phyloP scores from a whole-genome alignment of 64 coral and sea anemone species.

The Actinia tenebrosa region DNA sequence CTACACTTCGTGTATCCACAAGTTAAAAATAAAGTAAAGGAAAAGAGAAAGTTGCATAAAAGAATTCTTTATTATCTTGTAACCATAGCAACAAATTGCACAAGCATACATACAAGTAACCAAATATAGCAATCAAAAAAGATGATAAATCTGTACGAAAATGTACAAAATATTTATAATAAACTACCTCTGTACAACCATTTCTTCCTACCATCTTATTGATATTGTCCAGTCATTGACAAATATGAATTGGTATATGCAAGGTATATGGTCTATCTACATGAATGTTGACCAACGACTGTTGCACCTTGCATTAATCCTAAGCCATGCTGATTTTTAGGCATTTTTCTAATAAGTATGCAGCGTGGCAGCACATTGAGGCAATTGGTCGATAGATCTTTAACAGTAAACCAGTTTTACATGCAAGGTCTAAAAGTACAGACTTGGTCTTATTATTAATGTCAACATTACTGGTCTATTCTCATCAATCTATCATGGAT shows the following conservation, averaged over 20 bases:
- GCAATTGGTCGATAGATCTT: background rate
- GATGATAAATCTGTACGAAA: background rate
- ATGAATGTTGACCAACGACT: no score
- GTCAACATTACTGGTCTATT: no score
- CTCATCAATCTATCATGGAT: no score
- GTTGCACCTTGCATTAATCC: background rate
- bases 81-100: background rate
- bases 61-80: background rate
- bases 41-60: conserved; percentile 1
- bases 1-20: no score
- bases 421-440: no score
- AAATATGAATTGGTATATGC: no score
- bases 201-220: background rate
- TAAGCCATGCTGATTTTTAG: background rate
- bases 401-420: background rate
- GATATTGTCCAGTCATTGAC: background rate
- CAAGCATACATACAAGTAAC: background rate
- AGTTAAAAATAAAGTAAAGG: no score
- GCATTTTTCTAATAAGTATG: background rate
- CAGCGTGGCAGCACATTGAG: background rate
- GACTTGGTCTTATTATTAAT: no score
- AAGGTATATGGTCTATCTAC: no score
- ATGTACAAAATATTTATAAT: conserved; percentile 7
- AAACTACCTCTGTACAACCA: background rate
- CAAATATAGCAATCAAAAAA: background rate